Evolutionary conservation across 2,797 vertebrate species (phyloP), one percentile per base, ranked within the genome.

Genomic region (Aulostomus chinensis): DNA sequence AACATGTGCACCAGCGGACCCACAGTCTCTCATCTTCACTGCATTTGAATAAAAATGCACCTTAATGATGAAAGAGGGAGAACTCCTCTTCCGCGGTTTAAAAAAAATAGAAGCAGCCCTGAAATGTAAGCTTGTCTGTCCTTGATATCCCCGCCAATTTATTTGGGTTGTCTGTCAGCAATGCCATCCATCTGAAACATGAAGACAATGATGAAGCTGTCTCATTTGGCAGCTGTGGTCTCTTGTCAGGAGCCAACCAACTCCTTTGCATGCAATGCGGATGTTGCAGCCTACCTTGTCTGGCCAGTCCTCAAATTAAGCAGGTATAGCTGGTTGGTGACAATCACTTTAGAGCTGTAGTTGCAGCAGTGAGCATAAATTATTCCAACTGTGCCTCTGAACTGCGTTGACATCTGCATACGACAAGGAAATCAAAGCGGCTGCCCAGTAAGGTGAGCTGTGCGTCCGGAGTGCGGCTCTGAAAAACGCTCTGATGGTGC

Each of bases 181-280:
- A 68, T 40, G 39, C 72, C 84, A 87, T 86, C 80, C 80, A 75
- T 87, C 87, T 86, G 88, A 76, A 88, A 87, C 81, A 72, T 35
- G 72, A 85, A 81, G 58, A 84, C 84, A 68, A 65, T 60, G 76
- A 85, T 76, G 65, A 78, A 80, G 65, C 43, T 18, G 61, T 81
- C 76, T 70, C 33, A 31, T 73, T 71, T 54, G 66, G 74, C 88
- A 91, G 86, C 86, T 87, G 87, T 80, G 77, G 63, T 69, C 55
- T 68, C 70, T 73, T 59, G 72, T 90, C 85, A 83, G 47, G 49
- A 72, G 62, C 30, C 41, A 16, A 76, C 59, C 56, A 43, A 41
- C 76, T 68, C 67, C 75, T 88, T 84, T 78, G 78, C 83, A 81
- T 86, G 79, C 67, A 11, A 80, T 57, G 47, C 32, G 20, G 45